Evolutionary conservation across 2,888 invertebrate genomes (phyloP).

Genomic region (Callyntrura guangdongensis): DNA sequence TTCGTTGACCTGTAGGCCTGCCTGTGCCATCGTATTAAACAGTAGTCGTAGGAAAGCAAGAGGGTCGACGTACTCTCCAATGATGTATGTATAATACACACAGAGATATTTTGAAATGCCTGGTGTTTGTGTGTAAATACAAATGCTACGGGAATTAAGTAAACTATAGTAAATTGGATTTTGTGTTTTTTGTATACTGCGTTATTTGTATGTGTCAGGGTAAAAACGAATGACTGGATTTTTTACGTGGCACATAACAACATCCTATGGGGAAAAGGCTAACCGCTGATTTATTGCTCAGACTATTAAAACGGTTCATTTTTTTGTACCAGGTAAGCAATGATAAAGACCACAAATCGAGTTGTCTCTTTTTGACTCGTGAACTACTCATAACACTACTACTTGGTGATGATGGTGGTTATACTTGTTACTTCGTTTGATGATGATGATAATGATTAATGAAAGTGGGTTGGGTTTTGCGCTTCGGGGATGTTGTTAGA

Average conservation of each 20-base stretch:
- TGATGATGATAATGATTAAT: too few species aligned
- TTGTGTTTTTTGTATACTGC: not conserved
- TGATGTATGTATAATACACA: too few species aligned
- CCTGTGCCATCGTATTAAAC: not conserved
- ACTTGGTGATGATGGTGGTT: too few species aligned
- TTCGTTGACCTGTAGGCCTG: conserved; percentile 72
- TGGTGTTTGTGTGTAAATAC: conserved; percentile 18
- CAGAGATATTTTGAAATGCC: conserved; percentile 5
- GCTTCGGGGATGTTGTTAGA: not conserved
- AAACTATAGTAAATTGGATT: conserved; percentile 33
- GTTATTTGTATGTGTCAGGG: not conserved
- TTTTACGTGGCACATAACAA: not conserved
- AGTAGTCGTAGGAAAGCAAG: not conserved
- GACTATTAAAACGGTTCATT: conserved; percentile 54
- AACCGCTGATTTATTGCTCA: conserved; percentile 44
- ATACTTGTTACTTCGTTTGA: too few species aligned
- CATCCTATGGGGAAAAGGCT: conserved; percentile 8
- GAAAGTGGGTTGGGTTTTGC: conserved; percentile 60
- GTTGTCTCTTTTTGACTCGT: conserved; percentile 65
- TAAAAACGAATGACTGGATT: conserved; percentile 53
- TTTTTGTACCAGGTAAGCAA: not conserved
- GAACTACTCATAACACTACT: conserved; percentile 65
- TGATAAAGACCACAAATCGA: not conserved
- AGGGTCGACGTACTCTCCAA: conserved; percentile 76
- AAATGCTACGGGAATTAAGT: conserved; percentile 31